phyloP scores from a whole-genome alignment of 2,888 invertebrate genomes.

The Meiosimyza decipiens region DNA sequence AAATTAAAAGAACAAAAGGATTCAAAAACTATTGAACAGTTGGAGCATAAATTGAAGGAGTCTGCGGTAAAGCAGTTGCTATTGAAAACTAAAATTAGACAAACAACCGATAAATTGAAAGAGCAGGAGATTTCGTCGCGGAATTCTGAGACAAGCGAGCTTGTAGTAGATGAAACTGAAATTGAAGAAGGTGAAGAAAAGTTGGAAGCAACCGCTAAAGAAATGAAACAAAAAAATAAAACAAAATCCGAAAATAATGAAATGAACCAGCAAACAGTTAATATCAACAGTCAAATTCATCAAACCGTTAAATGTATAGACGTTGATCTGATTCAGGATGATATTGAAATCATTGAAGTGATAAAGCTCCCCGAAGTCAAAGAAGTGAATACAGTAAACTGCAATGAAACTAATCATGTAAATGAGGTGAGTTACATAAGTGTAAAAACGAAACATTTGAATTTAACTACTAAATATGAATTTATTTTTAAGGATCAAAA shows the following conservation, averaged over 20 bases:
- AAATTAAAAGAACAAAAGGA: constrained; percentile 65
- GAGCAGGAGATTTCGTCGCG: constrained; percentile 53
- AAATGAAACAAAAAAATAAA: not conserved
- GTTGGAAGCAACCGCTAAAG: constrained; percentile 33
- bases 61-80: constrained; percentile 66
- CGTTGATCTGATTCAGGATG: constrained; percentile 56
- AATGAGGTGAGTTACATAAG: constrained; percentile 28
- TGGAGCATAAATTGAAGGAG: constrained; percentile 64
- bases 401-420: not conserved
- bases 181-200: constrained; percentile 37
- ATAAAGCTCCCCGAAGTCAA: constrained; percentile 49
- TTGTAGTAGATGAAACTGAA: constrained; percentile 42
- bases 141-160: constrained; percentile 53
- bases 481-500: too few species aligned
- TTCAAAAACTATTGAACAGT: constrained; percentile 58
- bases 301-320: constrained; percentile 56
- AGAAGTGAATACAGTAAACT: constrained; percentile 43
- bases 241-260: not conserved
- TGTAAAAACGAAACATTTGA: not conserved
- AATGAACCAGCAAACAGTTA: not conserved
- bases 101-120: constrained; percentile 54
- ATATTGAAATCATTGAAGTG: constrained; percentile 57
- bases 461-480: too few species aligned
- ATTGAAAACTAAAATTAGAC: constrained; percentile 65
- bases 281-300: not conserved